Evolutionary conservation across 2,797 vertebrate species (phyloP).

Genomic region (Carduelis carduelis): DNA sequence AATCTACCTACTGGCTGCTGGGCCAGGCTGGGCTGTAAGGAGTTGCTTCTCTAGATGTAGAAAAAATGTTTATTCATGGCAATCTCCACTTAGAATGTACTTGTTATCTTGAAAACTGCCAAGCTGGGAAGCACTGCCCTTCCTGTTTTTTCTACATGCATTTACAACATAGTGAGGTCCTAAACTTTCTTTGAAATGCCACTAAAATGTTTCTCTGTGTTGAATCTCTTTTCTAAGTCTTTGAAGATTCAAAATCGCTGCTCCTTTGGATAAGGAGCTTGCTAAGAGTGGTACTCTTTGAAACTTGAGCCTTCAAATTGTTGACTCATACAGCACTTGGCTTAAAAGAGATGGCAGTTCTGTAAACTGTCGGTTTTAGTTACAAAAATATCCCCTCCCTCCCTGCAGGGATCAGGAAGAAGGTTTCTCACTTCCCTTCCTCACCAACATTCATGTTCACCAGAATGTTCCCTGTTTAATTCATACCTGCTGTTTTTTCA

Average conservation of each 20-base stretch:
- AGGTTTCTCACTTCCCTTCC: neutral
- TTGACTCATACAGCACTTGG: neutral
- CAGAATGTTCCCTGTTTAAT: neutral
- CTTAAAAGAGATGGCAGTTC: neutral
- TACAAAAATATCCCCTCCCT: neutral
- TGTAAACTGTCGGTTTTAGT: neutral
- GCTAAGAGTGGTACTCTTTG: neutral
- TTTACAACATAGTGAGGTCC: neutral
- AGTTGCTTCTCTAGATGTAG: neutral
- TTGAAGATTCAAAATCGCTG: neutral
- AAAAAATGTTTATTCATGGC: neutral
- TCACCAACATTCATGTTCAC: neutral
- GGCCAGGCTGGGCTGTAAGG: rapidly evolving
- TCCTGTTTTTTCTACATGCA: neutral
- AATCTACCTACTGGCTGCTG: neutral
- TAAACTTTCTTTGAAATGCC: neutral
- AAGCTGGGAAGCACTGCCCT: neutral
- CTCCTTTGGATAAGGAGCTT: neutral
- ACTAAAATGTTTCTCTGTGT: neutral
- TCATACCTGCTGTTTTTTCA: neutral
- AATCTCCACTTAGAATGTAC: neutral
- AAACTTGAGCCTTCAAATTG: neutral
- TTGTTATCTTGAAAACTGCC: neutral
- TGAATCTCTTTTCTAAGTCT: neutral
- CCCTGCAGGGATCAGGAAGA: neutral